Conservation (phyloP, 2,113 vertebrate genomes). For the Platichthys flesus region DNA sequence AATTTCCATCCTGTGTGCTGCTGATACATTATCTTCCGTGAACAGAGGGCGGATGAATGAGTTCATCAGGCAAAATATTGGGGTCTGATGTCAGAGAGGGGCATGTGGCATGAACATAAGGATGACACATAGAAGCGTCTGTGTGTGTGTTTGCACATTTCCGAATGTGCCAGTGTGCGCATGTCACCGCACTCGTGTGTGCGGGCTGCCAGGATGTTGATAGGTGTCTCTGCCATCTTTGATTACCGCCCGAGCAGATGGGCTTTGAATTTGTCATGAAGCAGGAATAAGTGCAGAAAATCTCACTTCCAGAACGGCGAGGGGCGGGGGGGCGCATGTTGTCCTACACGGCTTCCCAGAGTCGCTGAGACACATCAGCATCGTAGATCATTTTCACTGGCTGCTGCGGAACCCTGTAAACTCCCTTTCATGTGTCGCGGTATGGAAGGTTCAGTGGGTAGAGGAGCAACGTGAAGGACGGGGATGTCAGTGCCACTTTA, state of each 20-base stretch:
- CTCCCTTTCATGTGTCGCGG: conserved; percentile 35
- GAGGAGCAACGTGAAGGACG: conserved; percentile 32
- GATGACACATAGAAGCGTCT: conserved; percentile 15
- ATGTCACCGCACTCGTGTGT: conserved; percentile 34
- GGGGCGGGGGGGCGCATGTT: conserved; percentile 27
- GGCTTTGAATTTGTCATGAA: conserved; percentile 54
- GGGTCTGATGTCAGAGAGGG: conserved; percentile 26
- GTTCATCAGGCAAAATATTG: conserved; percentile 25
- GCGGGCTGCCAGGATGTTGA: conserved; percentile 42
- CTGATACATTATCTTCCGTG: conserved; percentile 15
- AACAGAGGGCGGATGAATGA: conserved; percentile 28
- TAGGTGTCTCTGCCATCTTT: conserved; percentile 67
- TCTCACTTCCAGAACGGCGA: conserved; percentile 48
- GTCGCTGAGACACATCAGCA: conserved; percentile 27
- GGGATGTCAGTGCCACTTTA: conserved; percentile 33
- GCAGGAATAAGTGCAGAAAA: conserved; percentile 45
- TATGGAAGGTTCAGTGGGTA: conserved; percentile 40
- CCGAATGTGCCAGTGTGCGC: conserved; percentile 19
- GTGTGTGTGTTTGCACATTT: conserved; percentile 13
- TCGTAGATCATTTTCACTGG: conserved; percentile 50
- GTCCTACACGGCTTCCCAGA: conserved; percentile 15
- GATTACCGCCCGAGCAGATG: conserved; percentile 67
- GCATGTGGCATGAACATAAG: conserved; percentile 39
- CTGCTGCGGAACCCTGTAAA: conserved; percentile 6
- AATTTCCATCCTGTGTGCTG: conserved; percentile 7